Conservation (phyloP, 2,888 invertebrate genomes). For the Aspidiotus rigidus region DNA sequence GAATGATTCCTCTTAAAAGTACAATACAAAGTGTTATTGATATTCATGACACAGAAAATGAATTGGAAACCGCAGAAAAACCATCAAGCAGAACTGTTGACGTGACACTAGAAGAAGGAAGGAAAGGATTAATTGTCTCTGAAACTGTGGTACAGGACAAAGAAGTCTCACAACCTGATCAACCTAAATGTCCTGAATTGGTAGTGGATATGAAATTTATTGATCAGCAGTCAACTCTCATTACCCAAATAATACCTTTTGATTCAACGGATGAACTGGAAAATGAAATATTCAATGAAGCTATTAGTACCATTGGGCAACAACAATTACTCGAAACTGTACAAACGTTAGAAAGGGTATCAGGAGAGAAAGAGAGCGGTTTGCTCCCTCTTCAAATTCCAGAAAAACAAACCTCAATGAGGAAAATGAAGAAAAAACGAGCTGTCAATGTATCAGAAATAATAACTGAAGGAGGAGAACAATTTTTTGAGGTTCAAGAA, state of each 20-base stretch:
- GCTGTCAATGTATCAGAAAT: slow-evolving; percentile 43
- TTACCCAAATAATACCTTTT: slow-evolving; percentile 42
- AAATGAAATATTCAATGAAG: neutral
- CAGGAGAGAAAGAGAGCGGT: slow-evolving; percentile 41
- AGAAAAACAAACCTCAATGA: slow-evolving; percentile 36
- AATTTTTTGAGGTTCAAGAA: slow-evolving; percentile 7
- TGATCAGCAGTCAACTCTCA: slow-evolving; percentile 44
- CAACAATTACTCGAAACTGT: slow-evolving; percentile 42
- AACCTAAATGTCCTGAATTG: slow-evolving; percentile 39
- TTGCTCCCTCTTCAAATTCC: slow-evolving; percentile 35
- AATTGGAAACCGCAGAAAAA: slow-evolving; percentile 42
- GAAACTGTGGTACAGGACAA: slow-evolving; percentile 49
- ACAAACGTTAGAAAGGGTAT: slow-evolving; percentile 44
- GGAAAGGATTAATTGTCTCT: slow-evolving; percentile 42
- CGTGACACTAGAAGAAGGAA: slow-evolving; percentile 43
- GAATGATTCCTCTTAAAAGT: slow-evolving; percentile 46
- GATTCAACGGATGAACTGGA: slow-evolving; percentile 1
- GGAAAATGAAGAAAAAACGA: slow-evolving; percentile 40
- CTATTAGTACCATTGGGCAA: neutral
- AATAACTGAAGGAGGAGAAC: slow-evolving; percentile 39
- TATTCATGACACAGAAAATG: slow-evolving; percentile 42
- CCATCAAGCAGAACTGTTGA: slow-evolving; percentile 44
- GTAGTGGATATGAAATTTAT: slow-evolving; percentile 39
- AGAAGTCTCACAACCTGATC: slow-evolving; percentile 47
- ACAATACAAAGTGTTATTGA: slow-evolving; percentile 50